A percentile compares a stretch with the other conserved stretches of the same genome.
Evolutionary conservation across 2,797 vertebrate species (phyloP).

Genomic region (Bradypus variegatus): DNA sequence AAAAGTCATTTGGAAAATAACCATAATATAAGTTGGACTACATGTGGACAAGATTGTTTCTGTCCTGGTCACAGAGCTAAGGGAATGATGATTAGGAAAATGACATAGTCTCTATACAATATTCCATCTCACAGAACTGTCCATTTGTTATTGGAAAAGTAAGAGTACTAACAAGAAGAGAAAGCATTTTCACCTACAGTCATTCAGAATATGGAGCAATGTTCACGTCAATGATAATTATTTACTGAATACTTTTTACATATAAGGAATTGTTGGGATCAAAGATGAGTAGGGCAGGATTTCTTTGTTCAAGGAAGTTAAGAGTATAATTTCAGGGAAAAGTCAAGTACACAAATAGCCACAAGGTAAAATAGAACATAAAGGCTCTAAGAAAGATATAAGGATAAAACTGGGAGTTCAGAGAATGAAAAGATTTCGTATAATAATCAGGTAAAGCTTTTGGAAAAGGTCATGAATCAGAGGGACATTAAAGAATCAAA

Average conservation of each 20-base stretch:
- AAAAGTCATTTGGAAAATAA: slow-evolving; percentile 1
- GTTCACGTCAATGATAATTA: background rate
- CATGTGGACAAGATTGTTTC: background rate
- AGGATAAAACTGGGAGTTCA: background rate
- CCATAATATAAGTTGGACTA: background rate
- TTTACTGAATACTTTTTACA: background rate
- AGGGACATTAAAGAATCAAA: background rate
- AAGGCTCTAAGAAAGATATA: background rate
- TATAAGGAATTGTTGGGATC: background rate
- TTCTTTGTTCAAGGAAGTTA: background rate
- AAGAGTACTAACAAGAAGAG: background rate
- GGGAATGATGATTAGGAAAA: background rate
- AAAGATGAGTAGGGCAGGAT: background rate
- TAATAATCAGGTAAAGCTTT: background rate
- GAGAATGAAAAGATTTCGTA: background rate
- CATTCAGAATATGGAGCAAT: background rate
- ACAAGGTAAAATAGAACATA: background rate
- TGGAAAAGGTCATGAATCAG: background rate
- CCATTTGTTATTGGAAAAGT: background rate
- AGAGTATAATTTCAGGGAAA: background rate
- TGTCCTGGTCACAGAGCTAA: background rate
- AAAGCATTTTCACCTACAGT: background rate
- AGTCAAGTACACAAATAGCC: background rate
- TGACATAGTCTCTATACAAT: background rate
- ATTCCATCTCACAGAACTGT: background rate